Evolutionary conservation across 2,888 invertebrate genomes (phyloP).

Genomic region (Amphimallon solstitiale): DNA sequence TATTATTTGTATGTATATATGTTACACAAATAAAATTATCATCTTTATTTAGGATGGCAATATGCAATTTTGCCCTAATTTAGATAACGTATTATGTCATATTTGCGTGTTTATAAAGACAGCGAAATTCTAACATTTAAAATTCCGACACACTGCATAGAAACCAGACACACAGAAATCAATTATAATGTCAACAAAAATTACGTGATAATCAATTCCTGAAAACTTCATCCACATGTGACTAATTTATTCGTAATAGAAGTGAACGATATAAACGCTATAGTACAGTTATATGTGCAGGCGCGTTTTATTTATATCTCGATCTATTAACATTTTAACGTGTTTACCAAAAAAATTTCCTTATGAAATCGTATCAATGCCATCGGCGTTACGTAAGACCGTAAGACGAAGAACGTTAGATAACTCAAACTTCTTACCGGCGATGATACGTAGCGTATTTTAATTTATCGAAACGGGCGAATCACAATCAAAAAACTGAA

Average conservation of each 20-base stretch:
- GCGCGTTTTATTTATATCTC: slow-evolving; percentile 23
- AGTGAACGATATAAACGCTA: not conserved
- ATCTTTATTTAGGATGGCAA: too few relatives aligned
- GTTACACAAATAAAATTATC: too few relatives aligned
- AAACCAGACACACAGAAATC: too few relatives aligned
- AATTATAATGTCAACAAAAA: too few relatives aligned
- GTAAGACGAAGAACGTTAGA: slow-evolving; percentile 5
- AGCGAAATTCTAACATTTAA: too few relatives aligned
- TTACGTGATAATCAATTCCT: not conserved
- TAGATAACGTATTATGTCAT: too few relatives aligned
- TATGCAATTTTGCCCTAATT: too few relatives aligned
- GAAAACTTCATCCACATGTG: not conserved
- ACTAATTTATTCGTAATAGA: not conserved
- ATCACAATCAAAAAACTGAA: slow-evolving; percentile 9
- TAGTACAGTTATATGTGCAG: not conserved
- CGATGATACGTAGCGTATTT: not conserved
- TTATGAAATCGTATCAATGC: slow-evolving; percentile 32
- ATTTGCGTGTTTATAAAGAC: too few relatives aligned
- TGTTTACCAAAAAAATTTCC: slow-evolving; percentile 19
- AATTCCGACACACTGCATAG: too few relatives aligned
- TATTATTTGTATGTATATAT: too few relatives aligned
- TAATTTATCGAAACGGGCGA: slow-evolving; percentile 9
- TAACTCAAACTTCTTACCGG: slow-evolving; percentile 3
- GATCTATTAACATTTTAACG: slow-evolving; percentile 32
- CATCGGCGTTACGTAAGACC: slow-evolving; percentile 25